Evolutionary conservation across 92 coral and sea anemone genomes (phyloP).

Genomic region (Phenganax stokvisi): DNA sequence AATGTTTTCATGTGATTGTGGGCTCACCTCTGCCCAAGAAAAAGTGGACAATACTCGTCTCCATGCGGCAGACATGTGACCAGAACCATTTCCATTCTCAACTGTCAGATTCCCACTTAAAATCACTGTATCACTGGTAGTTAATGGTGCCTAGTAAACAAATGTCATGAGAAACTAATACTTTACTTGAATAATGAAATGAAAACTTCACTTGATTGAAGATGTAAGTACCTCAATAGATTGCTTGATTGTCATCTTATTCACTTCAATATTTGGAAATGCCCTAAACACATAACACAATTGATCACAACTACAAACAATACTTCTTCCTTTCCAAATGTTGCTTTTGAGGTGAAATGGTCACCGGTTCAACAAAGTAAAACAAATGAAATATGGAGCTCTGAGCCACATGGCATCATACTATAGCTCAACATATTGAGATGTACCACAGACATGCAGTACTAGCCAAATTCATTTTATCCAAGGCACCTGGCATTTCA

Average conservation of each 20-base stretch:
- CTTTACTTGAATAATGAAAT: neutral
- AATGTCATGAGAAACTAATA: neutral
- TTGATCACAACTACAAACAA: neutral
- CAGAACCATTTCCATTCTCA: slow-evolving; percentile 82
- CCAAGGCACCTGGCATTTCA: no score
- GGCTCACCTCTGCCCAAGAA: slow-evolving; percentile 90
- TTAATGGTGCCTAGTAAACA: slow-evolving; percentile 76
- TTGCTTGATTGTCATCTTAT: slow-evolving; percentile 80
- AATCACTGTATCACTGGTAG: slow-evolving; percentile 72
- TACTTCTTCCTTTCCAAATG: neutral
- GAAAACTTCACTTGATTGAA: neutral
- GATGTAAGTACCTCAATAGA: slow-evolving; percentile 74
- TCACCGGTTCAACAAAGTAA: no score
- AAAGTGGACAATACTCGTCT: slow-evolving; percentile 71
- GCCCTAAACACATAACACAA: slow-evolving; percentile 45
- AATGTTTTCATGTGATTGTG: no score
- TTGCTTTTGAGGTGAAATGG: no score
- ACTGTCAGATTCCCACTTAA: slow-evolving; percentile 71
- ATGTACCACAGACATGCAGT: no score
- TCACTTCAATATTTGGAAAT: slow-evolving; percentile 80
- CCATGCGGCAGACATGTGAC: slow-evolving; percentile 66
- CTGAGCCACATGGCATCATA: no score
- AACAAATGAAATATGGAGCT: no score
- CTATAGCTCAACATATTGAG: no score
- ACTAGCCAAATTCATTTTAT: no score